A percentile compares a stretch with the other conserved stretches of the same genome.
phyloP scores from a whole-genome alignment of 2,888 invertebrate species.

The Barypeithes pellucidus region DNA sequence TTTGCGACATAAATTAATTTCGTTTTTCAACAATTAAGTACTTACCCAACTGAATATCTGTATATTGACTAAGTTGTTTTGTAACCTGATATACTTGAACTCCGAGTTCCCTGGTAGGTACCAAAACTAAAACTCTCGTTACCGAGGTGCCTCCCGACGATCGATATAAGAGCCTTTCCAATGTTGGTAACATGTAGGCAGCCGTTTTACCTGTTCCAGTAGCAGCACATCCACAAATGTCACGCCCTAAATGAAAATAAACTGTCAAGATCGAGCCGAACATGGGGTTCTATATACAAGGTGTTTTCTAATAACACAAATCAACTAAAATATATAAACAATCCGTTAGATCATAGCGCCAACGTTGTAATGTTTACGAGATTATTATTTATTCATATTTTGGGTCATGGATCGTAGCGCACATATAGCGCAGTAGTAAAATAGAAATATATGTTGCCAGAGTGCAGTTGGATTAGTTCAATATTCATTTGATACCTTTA shows the following conservation, averaged over 20 bases:
- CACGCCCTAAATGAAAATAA: slow-evolving; percentile 76
- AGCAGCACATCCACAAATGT: slow-evolving; percentile 98
- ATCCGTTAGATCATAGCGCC: too few species aligned
- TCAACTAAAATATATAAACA: too few species aligned
- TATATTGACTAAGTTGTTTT: slow-evolving; percentile 91
- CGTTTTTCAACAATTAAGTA: neutral
- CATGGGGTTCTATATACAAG: too few species aligned
- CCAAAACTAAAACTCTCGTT: slow-evolving; percentile 91
- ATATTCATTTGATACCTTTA: too few species aligned
- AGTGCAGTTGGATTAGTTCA: too few species aligned
- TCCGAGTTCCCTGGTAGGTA: slow-evolving; percentile 97
- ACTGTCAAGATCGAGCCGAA: neutral
- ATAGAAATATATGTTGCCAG: too few species aligned
- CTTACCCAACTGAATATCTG: slow-evolving; percentile 78
- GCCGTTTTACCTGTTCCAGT: slow-evolving; percentile 99
- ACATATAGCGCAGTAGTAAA: too few species aligned
- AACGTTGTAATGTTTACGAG: too few species aligned
- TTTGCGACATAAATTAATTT: too few species aligned
- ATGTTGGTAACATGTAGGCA: slow-evolving; percentile 97
- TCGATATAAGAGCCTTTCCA: slow-evolving; percentile 93
- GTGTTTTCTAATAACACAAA: too few species aligned
- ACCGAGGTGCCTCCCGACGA: slow-evolving; percentile 78
- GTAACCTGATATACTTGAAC: slow-evolving; percentile 98
- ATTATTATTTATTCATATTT: too few species aligned
- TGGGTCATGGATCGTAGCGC: too few species aligned